Conservation (phyloP, 1,140 invertebrate genomes). For the Cheumatopsyche charites region DNA sequence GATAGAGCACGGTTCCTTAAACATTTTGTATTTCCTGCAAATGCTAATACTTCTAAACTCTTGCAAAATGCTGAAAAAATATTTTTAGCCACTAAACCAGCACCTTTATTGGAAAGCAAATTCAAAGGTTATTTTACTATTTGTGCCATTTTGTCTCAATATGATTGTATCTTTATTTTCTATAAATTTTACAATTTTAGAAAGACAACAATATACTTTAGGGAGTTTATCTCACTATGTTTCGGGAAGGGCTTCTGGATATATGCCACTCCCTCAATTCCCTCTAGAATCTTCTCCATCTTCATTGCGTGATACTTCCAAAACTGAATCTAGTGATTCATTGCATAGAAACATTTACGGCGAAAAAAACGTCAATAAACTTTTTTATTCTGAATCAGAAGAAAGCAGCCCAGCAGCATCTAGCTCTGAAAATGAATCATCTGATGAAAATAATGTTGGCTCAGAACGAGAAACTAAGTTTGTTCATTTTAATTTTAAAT, state of each 20-base stretch:
- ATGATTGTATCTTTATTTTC: no score
- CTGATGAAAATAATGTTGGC: constrained; percentile 50
- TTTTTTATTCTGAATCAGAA: constrained; percentile 44
- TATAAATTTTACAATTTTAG: constrained; percentile 55
- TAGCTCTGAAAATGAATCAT: constrained; percentile 41
- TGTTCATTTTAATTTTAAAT: not conserved
- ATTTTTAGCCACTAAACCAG: constrained; percentile 91
- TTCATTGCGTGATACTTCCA: constrained; percentile 76
- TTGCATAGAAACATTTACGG: constrained; percentile 15
- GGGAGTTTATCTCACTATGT: constrained; percentile 96
- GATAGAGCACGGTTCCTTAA: constrained; percentile 89
- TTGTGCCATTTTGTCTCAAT: not conserved
- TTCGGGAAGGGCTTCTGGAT: constrained; percentile 83
- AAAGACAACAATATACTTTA: constrained; percentile 87
- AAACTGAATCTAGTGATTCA: constrained; percentile 1
- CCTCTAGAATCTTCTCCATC: constrained; percentile 79
- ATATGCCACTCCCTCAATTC: constrained; percentile 87
- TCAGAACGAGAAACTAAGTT: constrained; percentile 18
- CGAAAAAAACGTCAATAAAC: constrained; percentile 36
- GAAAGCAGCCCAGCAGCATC: constrained; percentile 38
- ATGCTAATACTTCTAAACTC: constrained; percentile 63
- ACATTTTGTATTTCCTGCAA: constrained; percentile 76
- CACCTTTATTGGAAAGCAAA: constrained; percentile 77
- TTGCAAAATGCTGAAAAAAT: constrained; percentile 79
- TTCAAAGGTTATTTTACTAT: constrained; percentile 59